Percentiles rank a stretch among this genome's conserved stretches.
Conservation (phyloP, 2,113 vertebrate species). For the Salvelinus fontinalis region DNA sequence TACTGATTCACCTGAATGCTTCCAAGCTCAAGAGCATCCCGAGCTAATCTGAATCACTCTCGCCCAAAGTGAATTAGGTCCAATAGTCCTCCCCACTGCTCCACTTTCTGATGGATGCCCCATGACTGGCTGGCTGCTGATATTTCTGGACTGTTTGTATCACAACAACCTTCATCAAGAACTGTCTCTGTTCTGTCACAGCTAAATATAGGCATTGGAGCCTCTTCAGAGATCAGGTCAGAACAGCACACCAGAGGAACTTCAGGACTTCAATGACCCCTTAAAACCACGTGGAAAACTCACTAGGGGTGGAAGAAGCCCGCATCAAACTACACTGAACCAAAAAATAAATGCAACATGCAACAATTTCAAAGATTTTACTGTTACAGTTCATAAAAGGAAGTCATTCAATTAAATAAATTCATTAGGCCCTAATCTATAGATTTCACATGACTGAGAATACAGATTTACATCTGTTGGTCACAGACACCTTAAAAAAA, state of each 20-base stretch:
- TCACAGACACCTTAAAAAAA: too few relatives aligned
- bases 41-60: slow-evolving; percentile 25
- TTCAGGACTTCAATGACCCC: neutral
- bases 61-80: slow-evolving; percentile 21
- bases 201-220: slow-evolving; percentile 15
- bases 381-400: too few relatives aligned
- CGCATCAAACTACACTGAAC: too few relatives aligned
- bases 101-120: slow-evolving; percentile 15
- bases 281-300: neutral
- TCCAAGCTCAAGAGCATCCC: slow-evolving; percentile 4
- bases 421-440: too few relatives aligned
- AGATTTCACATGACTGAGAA: too few relatives aligned
- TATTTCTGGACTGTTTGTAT: slow-evolving; percentile 22
- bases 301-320: too few relatives aligned
- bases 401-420: too few relatives aligned
- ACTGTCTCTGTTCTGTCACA: neutral
- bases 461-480: too few relatives aligned
- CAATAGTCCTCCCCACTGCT: slow-evolving; percentile 3
- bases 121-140: slow-evolving; percentile 4
- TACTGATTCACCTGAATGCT: neutral
- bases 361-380: too few relatives aligned
- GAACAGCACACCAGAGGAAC: neutral
- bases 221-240: neutral
- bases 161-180: neutral
- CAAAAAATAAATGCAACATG: too few relatives aligned